Evolutionary conservation across 2,113 vertebrate species (phyloP).

Genomic region (Carettochelys insculpta): DNA sequence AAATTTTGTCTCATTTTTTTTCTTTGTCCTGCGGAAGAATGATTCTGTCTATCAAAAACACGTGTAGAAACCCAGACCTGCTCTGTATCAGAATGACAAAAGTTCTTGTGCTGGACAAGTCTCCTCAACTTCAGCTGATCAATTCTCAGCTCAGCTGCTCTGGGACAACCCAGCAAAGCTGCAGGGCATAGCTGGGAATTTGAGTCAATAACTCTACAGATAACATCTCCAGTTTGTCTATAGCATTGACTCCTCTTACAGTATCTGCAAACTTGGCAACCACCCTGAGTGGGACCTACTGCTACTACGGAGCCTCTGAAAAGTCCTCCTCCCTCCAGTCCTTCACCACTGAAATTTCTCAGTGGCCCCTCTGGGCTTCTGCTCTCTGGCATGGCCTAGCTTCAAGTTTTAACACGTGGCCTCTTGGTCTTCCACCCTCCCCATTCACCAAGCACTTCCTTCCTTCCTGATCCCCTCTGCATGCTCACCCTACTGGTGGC

Average conservation of each 20-base stretch:
- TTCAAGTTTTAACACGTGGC: neutral
- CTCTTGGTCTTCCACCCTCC: neutral
- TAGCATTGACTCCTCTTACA: neutral
- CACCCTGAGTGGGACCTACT: fast-evolving
- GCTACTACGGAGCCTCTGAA: neutral
- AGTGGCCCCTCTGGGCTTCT: neutral
- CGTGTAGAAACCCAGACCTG: neutral
- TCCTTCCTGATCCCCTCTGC: neutral
- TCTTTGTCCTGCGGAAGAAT: neutral
- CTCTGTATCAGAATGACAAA: neutral
- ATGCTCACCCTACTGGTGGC: neutral
- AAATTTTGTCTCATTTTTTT: neutral
- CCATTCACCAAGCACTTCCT: neutral
- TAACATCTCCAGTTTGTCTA: no score
- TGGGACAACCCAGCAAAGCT: no score
- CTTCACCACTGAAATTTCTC: neutral
- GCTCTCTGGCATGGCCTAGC: neutral
- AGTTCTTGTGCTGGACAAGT: no score
- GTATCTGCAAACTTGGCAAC: fast-evolving
- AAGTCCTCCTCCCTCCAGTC: neutral
- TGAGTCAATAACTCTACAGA: no score
- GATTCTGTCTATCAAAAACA: neutral
- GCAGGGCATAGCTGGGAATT: no score
- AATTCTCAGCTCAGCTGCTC: no score
- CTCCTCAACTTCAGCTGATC: no score